A percentile compares a stretch with the other conserved stretches of the same genome.
These are phyloP conservation scores for Trileptium ribeirensis DNA, from an alignment of 2,888 invertebrate genomes.

Conservation along the genomic window DNA sequence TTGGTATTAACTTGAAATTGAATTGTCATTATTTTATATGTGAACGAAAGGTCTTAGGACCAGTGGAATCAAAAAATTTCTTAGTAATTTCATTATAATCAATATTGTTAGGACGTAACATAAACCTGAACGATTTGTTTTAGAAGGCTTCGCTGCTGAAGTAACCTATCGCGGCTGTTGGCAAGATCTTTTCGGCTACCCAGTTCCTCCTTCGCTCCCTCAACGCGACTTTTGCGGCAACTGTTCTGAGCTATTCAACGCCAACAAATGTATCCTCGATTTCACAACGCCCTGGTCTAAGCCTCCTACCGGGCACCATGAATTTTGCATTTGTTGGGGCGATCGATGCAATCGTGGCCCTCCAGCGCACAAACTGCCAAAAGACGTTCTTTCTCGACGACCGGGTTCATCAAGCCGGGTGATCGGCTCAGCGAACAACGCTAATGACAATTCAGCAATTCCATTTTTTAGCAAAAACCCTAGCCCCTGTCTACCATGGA, in stretches of 20 bases:
- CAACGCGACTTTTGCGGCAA: slow-evolving; percentile 13
- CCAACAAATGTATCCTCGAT: slow-evolving; percentile 9
- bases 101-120: neutral
- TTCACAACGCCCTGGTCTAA: neutral
- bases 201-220: neutral
- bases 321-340: slow-evolving; percentile 15
- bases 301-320: neutral
- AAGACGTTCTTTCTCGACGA: too few species aligned
- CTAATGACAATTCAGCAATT: too few species aligned
- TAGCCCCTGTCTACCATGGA: too few species aligned
- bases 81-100: too few species aligned
- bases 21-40: too few species aligned
- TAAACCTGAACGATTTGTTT: neutral
- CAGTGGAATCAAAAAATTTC: too few species aligned
- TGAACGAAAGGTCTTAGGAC: too few species aligned
- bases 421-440: too few species aligned
- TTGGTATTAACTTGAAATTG: too few species aligned
- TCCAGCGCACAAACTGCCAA: too few species aligned
- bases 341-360: slow-evolving; percentile 11
- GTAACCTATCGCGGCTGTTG: slow-evolving; percentile 14
- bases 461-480: too few species aligned
- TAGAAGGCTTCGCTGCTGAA: neutral
- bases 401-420: too few species aligned
- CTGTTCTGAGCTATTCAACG: slow-evolving; percentile 1
- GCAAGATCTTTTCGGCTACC: neutral